Conservation (phyloP, 2,797 vertebrate species). For the Sebastes steindachneri region DNA sequence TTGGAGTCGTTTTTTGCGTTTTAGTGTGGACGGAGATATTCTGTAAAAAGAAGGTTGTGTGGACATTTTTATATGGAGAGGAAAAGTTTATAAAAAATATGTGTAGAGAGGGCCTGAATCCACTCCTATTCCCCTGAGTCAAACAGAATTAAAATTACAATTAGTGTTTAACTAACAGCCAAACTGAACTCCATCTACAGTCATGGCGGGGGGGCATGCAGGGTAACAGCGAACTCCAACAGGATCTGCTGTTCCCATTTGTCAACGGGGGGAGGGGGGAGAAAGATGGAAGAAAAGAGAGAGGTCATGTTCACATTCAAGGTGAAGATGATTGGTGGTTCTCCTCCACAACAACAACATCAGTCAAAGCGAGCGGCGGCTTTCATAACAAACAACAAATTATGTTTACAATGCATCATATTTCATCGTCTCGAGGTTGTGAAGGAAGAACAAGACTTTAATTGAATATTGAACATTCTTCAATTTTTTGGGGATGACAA, state of each 20-base stretch:
- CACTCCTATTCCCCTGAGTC: background rate
- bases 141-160: slow-evolving; percentile 53
- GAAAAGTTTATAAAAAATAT: too few species aligned
- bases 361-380: slow-evolving; percentile 31
- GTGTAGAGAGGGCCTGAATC: background rate
- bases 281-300: background rate
- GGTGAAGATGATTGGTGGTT: slow-evolving; percentile 60
- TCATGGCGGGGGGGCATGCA: background rate
- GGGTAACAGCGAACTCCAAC: slow-evolving; percentile 28
- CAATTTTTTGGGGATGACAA: background rate
- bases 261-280: slow-evolving; percentile 1
- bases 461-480: slow-evolving; percentile 50
- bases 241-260: slow-evolving; percentile 40
- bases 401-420: slow-evolving; percentile 51
- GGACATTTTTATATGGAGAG: too few species aligned
- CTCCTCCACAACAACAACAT: slow-evolving; percentile 58
- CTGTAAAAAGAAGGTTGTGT: too few species aligned
- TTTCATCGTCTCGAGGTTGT: slow-evolving; percentile 30
- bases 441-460: slow-evolving; percentile 41
- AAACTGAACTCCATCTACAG: slow-evolving; percentile 18
- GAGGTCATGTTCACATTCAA: slow-evolving; percentile 48
- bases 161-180: slow-evolving; percentile 47
- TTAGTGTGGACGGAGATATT: too few species aligned
- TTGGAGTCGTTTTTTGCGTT: too few species aligned
- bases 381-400: slow-evolving; percentile 59